Evolutionary conservation across 2,797 vertebrate species (phyloP), one percentile per base, ranked within the genome.

Genomic region (Lithobates pipiens): DNA sequence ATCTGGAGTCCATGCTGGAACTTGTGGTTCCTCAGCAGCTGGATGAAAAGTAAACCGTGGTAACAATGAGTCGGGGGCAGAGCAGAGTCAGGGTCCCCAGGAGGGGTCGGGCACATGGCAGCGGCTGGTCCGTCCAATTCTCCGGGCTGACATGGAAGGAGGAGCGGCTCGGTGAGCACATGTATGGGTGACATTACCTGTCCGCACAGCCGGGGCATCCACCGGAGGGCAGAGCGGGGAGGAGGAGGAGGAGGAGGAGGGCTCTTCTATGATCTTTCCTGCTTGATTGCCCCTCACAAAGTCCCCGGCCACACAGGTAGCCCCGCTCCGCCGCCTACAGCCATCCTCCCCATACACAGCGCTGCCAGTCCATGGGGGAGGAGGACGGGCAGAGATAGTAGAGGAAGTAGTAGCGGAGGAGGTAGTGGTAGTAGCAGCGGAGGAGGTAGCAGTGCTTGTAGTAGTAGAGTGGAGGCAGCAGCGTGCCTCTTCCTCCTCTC

Each of bases 241-340:
- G 23, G 27, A 54, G 78, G 34, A 6, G 5, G n/a, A 50, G 79
- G 32, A 25, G 23, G 27, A 54, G 78, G 34, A 6, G 5, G 42
- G 34, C 16, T 46, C 18, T 46, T 44, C 21, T 9, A 0, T 10
- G 61, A 1, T 16, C 16, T 54, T 54, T 5, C 50, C 50, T 54
- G 16, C 50, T 54, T 23, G 82, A 42, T 36, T 34, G 54, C 42
- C 72, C 25, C 36, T 76, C 72, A 85, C 77, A 81, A 57, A 90
- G 91, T 94, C 88, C 91, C 86, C 95, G 97, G 96, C 97, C 97
- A 97, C 97, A 98, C 97, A 99, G 97, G 97, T 97, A 97, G 97
- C 91, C 77, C 78, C 23, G 86, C 74, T 88, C 76, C 85, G 23
- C 85, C 18, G 92, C 91, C 4, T 18, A 91, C 93, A 93, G 93